These are phyloP conservation scores for Hirtodrosophila trivittata DNA, from an alignment of 2,888 invertebrate genomes.

Conservation along the genomic window DNA sequence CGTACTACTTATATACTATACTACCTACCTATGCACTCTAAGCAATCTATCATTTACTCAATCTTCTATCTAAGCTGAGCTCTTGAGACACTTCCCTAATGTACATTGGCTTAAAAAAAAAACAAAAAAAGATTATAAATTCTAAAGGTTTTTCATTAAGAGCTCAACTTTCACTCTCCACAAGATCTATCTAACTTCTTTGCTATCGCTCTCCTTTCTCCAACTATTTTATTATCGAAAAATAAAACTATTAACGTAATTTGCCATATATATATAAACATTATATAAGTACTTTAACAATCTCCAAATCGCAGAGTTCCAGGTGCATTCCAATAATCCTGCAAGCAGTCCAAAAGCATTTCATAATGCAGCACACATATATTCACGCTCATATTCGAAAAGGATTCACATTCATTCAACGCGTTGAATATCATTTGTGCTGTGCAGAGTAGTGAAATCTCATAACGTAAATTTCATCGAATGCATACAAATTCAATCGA, in stretches of 20 bases:
- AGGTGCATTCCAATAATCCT: conserved; percentile 23
- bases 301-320: conserved; percentile 46
- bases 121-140: conserved; percentile 10
- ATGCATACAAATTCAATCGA: conserved; percentile 46
- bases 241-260: conserved; percentile 17
- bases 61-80: conserved; percentile 59
- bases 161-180: conserved; percentile 65
- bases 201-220: conserved; percentile 46
- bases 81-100: conserved; percentile 39
- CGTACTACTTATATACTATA: too few species aligned
- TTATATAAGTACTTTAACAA: conserved; percentile 20
- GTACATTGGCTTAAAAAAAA: conserved; percentile 39
- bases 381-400: conserved; percentile 37
- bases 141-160: conserved; percentile 20
- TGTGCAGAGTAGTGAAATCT: conserved; percentile 81
- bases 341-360: conserved; percentile 33
- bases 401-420: conserved; percentile 3
- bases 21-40: conserved; percentile 50
- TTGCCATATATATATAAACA: conserved; percentile 19
- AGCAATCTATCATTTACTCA: conserved; percentile 31
- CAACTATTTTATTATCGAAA: conserved; percentile 19
- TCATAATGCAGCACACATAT: conserved; percentile 59
- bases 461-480: conserved; percentile 83
- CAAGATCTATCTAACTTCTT: conserved; percentile 50
- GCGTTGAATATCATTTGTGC: conserved; percentile 70